Evolutionary conservation across 2,888 invertebrate species (phyloP), one percentile per base, ranked within the genome.

Genomic region (Drosophila borealis): DNA sequence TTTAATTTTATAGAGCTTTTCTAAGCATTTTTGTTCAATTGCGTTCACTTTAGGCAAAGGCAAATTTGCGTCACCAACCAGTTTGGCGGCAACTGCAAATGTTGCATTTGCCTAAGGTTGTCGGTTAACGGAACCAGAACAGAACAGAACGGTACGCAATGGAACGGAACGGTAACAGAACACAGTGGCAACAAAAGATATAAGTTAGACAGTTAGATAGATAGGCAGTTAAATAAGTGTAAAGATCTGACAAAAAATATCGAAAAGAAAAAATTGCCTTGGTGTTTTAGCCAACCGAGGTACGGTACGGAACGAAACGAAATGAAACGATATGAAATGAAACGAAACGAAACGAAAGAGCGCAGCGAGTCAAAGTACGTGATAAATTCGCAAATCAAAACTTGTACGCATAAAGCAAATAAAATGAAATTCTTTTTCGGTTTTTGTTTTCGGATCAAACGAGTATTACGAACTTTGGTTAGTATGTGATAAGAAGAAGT

Each of bases 321-420:
- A 54, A 39, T 9, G 13, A 41, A 70, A 65, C 14, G 48, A 25
- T 45, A 39, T 10, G 13, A 41, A 70, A 64, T 33, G 41, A 39
- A 72, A 56, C 29, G 51, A 59, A 67, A 64, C 34, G 44, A 25
- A 77, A 71, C 37, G 21, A 46, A 65, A 71, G 61, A 75, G 83
- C 76, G 73, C 81, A 78, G 69, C 69, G 65, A 76, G 46, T 78
- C 53, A 81, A 79, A 79, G 57, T 66, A 67, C 68, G 60, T 72
- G 63, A 65, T 53, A 81, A 77, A 63, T 63, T 51, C 19, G 62
- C 25, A 70, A 56, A 50, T 68, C 11, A 65, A 45, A 51, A 55
- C 17, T 17, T n/a, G 13, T 42, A 56, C 21, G 39, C 21, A 50
- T 42, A 39, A 39, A 44, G 54, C 42, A 67, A 39, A 45, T 39